Evolutionary conservation across 2,797 vertebrate species (phyloP).

Genomic region (Gallirallus australis): DNA sequence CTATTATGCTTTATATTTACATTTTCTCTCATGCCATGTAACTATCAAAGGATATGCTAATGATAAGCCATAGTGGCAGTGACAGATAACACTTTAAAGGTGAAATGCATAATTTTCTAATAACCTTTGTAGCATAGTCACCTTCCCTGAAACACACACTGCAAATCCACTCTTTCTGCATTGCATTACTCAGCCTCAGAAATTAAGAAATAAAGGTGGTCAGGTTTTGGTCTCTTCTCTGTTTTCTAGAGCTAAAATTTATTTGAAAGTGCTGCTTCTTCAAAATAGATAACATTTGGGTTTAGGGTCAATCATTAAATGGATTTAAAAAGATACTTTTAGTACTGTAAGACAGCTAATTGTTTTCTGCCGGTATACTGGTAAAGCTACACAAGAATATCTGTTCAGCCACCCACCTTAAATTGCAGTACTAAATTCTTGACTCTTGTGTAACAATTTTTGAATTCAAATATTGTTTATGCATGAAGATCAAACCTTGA

Average conservation of each 20-base stretch:
- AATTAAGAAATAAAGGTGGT: neutral
- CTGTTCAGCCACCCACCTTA: neutral
- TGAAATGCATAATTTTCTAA: conserved; percentile 21
- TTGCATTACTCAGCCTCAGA: neutral
- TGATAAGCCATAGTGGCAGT: neutral
- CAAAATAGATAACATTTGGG: neutral
- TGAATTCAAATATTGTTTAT: conserved; percentile 25
- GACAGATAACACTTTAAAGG: conserved; percentile 24
- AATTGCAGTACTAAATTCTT: neutral
- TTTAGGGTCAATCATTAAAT: neutral
- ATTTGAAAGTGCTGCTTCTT: neutral
- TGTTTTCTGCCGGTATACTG: neutral
- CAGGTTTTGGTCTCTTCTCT: neutral
- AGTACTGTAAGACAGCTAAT: neutral
- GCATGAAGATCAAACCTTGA: conserved; percentile 4
- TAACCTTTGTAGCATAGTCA: neutral
- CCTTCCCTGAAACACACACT: neutral
- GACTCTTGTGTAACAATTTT: neutral
- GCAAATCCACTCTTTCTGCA: neutral
- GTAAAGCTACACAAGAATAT: neutral
- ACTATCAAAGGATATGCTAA: conserved; percentile 12
- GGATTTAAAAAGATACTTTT: neutral
- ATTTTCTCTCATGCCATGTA: neutral
- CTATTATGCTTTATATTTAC: neutral
- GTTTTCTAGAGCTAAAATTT: neutral